Percentiles rank a stretch among this genome's conserved stretches.
Conservation (phyloP, 2,888 invertebrate genomes). For the Cephus sareptanus region DNA sequence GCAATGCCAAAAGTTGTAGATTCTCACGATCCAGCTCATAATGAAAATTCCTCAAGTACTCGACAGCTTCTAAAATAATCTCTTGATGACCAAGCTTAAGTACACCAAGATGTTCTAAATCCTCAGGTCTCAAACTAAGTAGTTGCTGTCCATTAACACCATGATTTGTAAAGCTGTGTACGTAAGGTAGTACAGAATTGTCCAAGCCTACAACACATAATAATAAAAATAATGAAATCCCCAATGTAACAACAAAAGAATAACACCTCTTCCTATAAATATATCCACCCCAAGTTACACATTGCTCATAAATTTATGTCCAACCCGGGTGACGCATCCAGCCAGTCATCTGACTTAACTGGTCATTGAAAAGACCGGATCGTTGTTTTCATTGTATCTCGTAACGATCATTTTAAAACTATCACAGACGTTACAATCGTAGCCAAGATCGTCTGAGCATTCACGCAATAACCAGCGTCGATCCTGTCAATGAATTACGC, state of each 20-base stretch:
- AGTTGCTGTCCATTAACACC: slow-evolving; percentile 85
- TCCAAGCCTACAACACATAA: slow-evolving; percentile 75
- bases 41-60: slow-evolving; percentile 89
- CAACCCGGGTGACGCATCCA: slow-evolving; percentile 2
- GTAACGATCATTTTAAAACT: background rate
- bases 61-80: slow-evolving; percentile 91
- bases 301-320: slow-evolving; percentile 1
- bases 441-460: background rate
- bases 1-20: slow-evolving; percentile 87
- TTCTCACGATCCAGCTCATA: slow-evolving; percentile 93
- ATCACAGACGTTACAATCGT: background rate
- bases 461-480: background rate
- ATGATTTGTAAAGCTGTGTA: slow-evolving; percentile 82
- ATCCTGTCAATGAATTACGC: slow-evolving; percentile 21
- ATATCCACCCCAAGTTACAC: background rate
- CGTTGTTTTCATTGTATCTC: background rate
- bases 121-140: slow-evolving; percentile 86
- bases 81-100: slow-evolving; percentile 92
- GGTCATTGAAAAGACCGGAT: background rate
- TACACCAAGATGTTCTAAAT: slow-evolving; percentile 88
- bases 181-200: slow-evolving; percentile 82
- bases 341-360: background rate
- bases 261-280: slow-evolving; percentile 14
- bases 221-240: slow-evolving; percentile 7
- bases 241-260: slow-evolving; percentile 50